Evolutionary conservation across 1,140 invertebrate genomes (phyloP), one percentile per base, ranked within the genome.

Genomic region (Zaprionus davidi): DNA sequence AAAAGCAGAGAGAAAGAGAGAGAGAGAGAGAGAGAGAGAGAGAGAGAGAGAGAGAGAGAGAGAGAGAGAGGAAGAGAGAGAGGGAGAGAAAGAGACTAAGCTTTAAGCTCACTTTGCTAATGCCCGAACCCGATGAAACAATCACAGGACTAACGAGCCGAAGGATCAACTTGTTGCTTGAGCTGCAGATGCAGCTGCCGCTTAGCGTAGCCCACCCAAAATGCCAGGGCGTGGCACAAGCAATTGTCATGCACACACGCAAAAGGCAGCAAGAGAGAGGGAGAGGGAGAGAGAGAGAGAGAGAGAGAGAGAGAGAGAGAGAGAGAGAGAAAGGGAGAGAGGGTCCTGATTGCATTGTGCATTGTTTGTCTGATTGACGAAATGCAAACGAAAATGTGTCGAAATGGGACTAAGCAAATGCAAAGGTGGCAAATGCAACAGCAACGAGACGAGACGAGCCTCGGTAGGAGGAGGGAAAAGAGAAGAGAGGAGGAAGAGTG

Each of bases 381-480:
- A 88, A 88, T 88, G 85, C 84, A 88, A 90, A 90, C 82, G 79
- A 90, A 90, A 90, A 90, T 90, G 85, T 90, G 85, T 90, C 81
- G 81, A 85, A 90, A 90, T 90, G 85, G 81, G 76, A 90, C 85
- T 88, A 90, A 88, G 81, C 79, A 90, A 88, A 88, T 84, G 76
- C 69, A 77, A 73, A 82, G 79, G 79, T 81, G 79, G 71, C 76
- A 80, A 78, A 74, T 78, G 65, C 66, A 73, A 75, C 63, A 71
- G 56, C 55, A 74, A 57, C 69, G 28, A 75, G 57, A 28, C 31
- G 31, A 34, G 28, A 31, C 28, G 28, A 31, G 28, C 28, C 7
- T 7, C 28, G 28, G 9, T 31, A 31, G 31, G 31, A 11, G 31
- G 11, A 3, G 2, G 2, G 31, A 3, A 34, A 76, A 49, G 20